Conservation (phyloP, 2,113 vertebrate species). For the Tachysurus fulvidraco region DNA sequence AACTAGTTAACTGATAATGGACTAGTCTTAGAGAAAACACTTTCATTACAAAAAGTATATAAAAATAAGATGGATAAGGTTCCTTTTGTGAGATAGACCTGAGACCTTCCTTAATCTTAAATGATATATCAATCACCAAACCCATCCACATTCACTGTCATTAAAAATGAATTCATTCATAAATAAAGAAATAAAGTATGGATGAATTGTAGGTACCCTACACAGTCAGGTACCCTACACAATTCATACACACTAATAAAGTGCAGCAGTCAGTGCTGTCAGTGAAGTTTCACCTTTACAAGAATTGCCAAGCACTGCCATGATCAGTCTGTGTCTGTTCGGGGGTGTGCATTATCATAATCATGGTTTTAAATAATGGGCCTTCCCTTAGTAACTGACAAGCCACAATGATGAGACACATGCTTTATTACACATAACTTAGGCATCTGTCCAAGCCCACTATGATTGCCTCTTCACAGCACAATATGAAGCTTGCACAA, state of each 20-base stretch:
- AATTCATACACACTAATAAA: not conserved
- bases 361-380: not conserved
- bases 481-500: not conserved
- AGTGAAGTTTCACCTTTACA: conserved; percentile 33
- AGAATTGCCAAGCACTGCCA: not conserved
- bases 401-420: conserved; percentile 13
- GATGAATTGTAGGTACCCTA: conserved; percentile 2
- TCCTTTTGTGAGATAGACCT: not conserved
- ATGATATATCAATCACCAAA: not conserved
- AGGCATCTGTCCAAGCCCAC: not conserved
- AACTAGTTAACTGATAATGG: not conserved
- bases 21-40: not conserved
- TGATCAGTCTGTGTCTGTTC: not conserved
- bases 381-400: conserved; percentile 25
- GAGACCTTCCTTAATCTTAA: not conserved
- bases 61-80: not conserved
- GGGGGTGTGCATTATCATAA: not conserved
- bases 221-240: not conserved
- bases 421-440: conserved; percentile 30
- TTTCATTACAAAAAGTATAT: not conserved
- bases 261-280: conserved; percentile 20
- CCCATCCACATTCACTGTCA: not conserved
- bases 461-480: conserved; percentile 7
- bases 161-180: conserved; percentile 1
- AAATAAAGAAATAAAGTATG: conserved; percentile 38